phyloP scores from a whole-genome alignment of 2,113 vertebrate species.

The Gymnogyps californianus region DNA sequence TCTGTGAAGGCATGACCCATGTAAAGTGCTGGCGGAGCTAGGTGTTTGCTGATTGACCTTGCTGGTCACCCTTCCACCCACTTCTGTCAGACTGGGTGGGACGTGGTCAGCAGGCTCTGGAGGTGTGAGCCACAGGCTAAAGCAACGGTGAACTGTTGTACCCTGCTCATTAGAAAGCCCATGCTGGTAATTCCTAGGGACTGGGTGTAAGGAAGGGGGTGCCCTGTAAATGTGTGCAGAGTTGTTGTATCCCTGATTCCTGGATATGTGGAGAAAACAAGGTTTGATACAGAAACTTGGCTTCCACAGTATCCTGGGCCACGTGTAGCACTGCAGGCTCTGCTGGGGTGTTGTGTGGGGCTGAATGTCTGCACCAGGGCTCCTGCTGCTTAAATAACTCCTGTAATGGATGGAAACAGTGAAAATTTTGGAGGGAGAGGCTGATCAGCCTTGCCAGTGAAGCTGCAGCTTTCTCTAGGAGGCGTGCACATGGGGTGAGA shows the following conservation, averaged over 20 bases:
- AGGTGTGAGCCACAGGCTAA: neutral
- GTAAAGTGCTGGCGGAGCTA: neutral
- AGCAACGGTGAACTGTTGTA: neutral
- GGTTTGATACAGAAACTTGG: neutral
- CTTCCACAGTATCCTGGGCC: neutral
- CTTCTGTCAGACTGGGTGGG: neutral
- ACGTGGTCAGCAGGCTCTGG: neutral
- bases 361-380: neutral
- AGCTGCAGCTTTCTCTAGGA: neutral
- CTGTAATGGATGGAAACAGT: neutral
- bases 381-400: neutral
- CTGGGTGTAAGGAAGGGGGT: neutral
- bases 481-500: neutral
- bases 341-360: neutral
- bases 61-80: neutral
- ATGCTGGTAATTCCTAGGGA: neutral
- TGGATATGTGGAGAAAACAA: neutral
- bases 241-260: neutral
- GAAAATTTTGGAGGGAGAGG: neutral
- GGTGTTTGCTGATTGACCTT: neutral
- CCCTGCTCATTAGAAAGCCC: neutral
- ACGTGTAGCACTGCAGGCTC: neutral
- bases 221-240: neutral
- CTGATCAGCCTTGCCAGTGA: neutral
- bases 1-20: neutral